Percentiles rank a stretch among this genome's conserved stretches.
These are phyloP conservation scores for Onychomys leucogaster DNA, from an alignment of 2,797 vertebrate genomes.

Conservation along the genomic window DNA sequence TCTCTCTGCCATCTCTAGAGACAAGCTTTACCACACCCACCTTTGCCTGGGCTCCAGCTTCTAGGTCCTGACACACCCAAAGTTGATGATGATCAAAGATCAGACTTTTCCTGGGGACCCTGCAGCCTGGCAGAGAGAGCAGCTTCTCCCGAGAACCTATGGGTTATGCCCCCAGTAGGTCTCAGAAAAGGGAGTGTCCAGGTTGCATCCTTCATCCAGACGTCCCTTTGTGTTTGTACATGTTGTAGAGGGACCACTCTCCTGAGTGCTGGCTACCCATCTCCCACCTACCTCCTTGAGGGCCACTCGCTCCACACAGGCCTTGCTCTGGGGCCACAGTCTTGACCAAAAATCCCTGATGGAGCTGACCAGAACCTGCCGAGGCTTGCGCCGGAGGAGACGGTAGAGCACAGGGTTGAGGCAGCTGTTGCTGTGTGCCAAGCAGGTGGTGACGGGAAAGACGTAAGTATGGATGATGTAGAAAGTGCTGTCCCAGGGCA, in stretches of 20 bases:
- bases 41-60: background rate
- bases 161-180: background rate
- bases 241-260: background rate
- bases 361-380: conserved; percentile 83
- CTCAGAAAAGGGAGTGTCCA: background rate
- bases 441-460: conserved; percentile 90
- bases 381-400: conserved; percentile 88
- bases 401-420: conserved; percentile 92
- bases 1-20: background rate
- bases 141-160: background rate
- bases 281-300: conserved; percentile 1
- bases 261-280: background rate
- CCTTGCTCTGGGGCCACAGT: conserved; percentile 65
- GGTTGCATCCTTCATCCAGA: background rate
- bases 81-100: background rate
- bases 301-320: conserved; percentile 65
- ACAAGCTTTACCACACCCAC: background rate
- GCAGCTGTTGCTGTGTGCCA: conserved; percentile 92
- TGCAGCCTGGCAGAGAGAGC: background rate
- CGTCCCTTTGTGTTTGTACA: background rate
- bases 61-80: background rate
- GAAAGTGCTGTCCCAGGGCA: conserved; percentile 87
- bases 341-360: conserved; percentile 83
- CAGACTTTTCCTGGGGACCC: background rate
- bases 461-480: conserved; percentile 88